Conservation (phyloP, 2,113 vertebrate genomes). For the Harpagus bidentatus region DNA sequence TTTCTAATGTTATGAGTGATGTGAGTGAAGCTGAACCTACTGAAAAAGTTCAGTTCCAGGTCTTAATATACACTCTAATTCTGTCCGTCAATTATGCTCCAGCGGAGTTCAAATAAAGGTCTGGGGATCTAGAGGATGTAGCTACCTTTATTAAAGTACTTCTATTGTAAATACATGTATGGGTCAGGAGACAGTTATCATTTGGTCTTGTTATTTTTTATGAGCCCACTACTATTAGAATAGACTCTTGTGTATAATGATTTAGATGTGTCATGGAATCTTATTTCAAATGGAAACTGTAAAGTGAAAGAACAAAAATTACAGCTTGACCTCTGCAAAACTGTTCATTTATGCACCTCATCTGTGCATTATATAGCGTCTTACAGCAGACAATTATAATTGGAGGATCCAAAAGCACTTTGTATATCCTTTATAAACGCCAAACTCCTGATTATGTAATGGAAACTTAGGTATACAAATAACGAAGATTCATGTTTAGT, state of each 20-base stretch:
- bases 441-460: neutral
- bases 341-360: neutral
- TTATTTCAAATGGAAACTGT: constrained; percentile 64
- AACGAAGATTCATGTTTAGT: neutral
- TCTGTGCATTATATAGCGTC: neutral
- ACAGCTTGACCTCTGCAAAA: constrained; percentile 31
- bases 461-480: neutral
- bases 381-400: neutral
- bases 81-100: constrained; percentile 70
- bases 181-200: constrained; percentile 68
- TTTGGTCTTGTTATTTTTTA: constrained; percentile 73
- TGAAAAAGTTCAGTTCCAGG: constrained; percentile 77
- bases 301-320: constrained; percentile 33
- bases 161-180: constrained; percentile 67
- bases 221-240: constrained; percentile 65
- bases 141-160: constrained; percentile 73
- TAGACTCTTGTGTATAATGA: constrained; percentile 56
- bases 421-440: neutral
- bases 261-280: constrained; percentile 49
- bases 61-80: constrained; percentile 76
- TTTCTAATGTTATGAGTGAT: constrained; percentile 73
- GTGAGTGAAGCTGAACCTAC: constrained; percentile 65
- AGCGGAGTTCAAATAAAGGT: constrained; percentile 78
- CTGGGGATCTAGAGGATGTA: constrained; percentile 73
- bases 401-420: neutral